Conservation (phyloP, 2,888 invertebrate genomes). For the Eilema griseolum region DNA sequence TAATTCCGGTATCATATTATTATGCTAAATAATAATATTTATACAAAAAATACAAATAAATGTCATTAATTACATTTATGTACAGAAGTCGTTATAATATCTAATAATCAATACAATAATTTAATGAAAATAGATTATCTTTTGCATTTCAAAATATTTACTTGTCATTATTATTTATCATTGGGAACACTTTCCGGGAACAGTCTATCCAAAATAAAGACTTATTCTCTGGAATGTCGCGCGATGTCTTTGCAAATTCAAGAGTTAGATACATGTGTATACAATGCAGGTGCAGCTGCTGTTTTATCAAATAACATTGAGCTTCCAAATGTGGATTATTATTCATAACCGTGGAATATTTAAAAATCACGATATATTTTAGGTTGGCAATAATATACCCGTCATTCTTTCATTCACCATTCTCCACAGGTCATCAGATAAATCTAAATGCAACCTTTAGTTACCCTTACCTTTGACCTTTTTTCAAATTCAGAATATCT, state of each 20-base stretch:
- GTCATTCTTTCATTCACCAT: conserved; percentile 27
- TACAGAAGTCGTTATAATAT: neutral
- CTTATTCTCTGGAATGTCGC: too few species aligned
- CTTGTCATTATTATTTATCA: too few species aligned
- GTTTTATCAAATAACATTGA: neutral
- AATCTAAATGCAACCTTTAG: conserved; percentile 32
- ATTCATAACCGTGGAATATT: neutral
- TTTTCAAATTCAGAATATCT: conserved; percentile 28
- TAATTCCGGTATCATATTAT: neutral
- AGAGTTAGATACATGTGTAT: too few species aligned
- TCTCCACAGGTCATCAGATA: conserved; percentile 45
- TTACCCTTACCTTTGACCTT: conserved; percentile 31
- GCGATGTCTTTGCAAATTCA: neutral
- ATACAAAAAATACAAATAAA: neutral
- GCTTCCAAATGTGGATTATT: neutral
- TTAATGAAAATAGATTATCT: neutral
- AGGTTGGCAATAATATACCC: conserved; percentile 14
- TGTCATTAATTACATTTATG: neutral
- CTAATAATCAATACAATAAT: neutral
- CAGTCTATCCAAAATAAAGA: neutral
- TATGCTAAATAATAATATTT: neutral
- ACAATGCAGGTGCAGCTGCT: neutral
- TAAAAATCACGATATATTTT: neutral
- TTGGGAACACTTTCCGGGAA: too few species aligned
- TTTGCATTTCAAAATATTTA: neutral